phyloP scores from a whole-genome alignment of 1,140 invertebrate genomes.

The Drosophila pseudoobscura region DNA sequence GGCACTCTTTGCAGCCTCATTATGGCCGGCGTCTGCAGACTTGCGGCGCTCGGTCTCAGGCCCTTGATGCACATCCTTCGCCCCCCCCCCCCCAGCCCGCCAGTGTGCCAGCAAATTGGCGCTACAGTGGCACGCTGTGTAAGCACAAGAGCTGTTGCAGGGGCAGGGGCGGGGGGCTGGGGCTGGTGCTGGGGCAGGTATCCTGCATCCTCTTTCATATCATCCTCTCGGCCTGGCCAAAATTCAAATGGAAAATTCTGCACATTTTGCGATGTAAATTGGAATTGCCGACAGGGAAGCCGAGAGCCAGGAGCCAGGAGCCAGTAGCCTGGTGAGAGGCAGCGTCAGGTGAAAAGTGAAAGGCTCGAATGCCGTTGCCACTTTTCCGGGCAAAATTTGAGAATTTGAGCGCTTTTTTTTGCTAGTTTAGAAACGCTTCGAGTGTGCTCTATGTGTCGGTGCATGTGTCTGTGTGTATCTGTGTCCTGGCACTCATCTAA shows the following conservation, averaged over 20 bases:
- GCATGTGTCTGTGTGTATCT: slow-evolving; percentile 3
- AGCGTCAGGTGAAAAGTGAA: slow-evolving; percentile 70
- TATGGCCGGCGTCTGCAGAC: slow-evolving; percentile 30
- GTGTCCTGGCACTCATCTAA: slow-evolving; percentile 5
- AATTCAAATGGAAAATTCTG: slow-evolving; percentile 71
- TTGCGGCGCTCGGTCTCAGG: slow-evolving; percentile 25
- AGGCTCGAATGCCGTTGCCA: slow-evolving; percentile 64
- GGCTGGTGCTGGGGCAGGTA: neutral
- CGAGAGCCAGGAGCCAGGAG: neutral
- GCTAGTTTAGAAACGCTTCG: slow-evolving; percentile 52
- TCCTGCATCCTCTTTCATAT: neutral
- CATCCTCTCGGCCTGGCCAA: slow-evolving; percentile 6
- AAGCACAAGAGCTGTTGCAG: slow-evolving; percentile 18
- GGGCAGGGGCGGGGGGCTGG: too few relatives aligned
- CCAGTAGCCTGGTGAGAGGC: neutral
- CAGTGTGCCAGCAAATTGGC: slow-evolving; percentile 53
- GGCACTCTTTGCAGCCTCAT: slow-evolving; percentile 17
- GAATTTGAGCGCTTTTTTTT: slow-evolving; percentile 62
- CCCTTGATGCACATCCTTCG: neutral
- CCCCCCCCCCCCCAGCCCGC: slow-evolving; percentile 1
- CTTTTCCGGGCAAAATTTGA: slow-evolving; percentile 56
- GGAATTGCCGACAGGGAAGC: slow-evolving; percentile 42
- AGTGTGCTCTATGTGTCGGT: slow-evolving; percentile 25
- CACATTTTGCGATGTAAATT: slow-evolving; percentile 57
- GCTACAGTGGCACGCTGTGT: slow-evolving; percentile 8